Evolutionary conservation across 2,888 invertebrate genomes (phyloP), one percentile per base, ranked within the genome.

Genomic region (Rhamnusium bicolor): DNA sequence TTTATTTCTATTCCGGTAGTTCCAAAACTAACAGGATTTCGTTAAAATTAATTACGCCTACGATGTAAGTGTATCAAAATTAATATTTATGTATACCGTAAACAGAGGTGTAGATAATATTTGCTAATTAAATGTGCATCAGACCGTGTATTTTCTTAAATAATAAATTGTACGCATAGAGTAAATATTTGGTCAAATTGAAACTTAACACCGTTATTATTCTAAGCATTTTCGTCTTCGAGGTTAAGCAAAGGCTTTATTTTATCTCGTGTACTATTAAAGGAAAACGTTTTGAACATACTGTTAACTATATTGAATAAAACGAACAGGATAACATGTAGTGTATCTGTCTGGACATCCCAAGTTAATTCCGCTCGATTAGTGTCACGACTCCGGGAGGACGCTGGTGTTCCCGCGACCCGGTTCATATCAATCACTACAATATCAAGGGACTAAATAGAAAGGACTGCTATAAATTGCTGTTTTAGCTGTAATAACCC

Each of bases 291-390:
- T 27, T 14, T 29, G 54, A n/a, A 16, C 14, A 16, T 14, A 27
- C 27, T 24, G 56, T 7, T 14, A 27, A 56, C 56, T 56, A 27
- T 53, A 71, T 66, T 56, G 61, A 40, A 47, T 62, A 62, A 62
- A 69, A 62, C 40, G 62, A 32, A 29, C 56, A 54, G 56, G 70
- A 70, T 70, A 61, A 72, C 72, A 67, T 67, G 71, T 71, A 65
- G 74, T 74, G 70, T 71, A 74, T 77, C 69, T 61, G 73, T 60
- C 67, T 67, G 67, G 67, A 51, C 61, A 63, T 69, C 72, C 73
- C 68, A 61, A 71, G 77, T 77, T 72, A 74, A 72, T 79, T 79
- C 77, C 77, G 65, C 65, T 69, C 79, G 74, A 79, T 77, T 79
- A 79, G 72, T 71, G 65, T 67, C 67, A 62, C 54, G 75, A 72